Evolutionary conservation across 2,797 vertebrate genomes (phyloP), one percentile per base, ranked within the genome.

Genomic region (Siniperca obscura): DNA sequence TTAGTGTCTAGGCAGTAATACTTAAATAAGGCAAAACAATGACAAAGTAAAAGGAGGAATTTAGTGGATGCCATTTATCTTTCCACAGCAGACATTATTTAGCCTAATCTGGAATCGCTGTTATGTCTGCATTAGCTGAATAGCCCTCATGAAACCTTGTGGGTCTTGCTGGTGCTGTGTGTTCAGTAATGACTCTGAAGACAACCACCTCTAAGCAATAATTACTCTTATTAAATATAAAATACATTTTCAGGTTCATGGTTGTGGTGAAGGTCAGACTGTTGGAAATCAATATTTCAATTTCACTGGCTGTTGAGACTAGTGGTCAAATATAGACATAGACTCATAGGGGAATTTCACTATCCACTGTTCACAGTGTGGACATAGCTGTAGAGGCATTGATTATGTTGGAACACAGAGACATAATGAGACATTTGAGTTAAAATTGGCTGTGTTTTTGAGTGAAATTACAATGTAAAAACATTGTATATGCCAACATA

Each of bases 101-200:
- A 70, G 44, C 68, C 74, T 65, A 66, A 84, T 80, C 7, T 64
- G 2, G 27, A 62, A 22, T 12, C 2, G 3, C 10, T 17, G 73
- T 81, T 82, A 72, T 76, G 79, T 83, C 72, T 81, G 36, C 62
- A 86, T 87, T 90, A 83, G 81, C 66, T 69, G 57, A 65, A 67
- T 84, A 89, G 88, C 10, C 40, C 10, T 3, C 40, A 42, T 40
- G 38, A 40, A 42, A 42, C 40, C 40, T 42, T 12, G 40, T 42
- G 40, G 40, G 40, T 42, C 10, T 42, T 42, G 40, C 40, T 12
- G 11, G 40, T 42, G 40, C 40, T 42, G 40, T 42, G 8, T 40
- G 40, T 12, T 42, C 40, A 42, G 40, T 12, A 11, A 12, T 42
- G 40, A 42, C 40, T 42, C 40, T 42, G 12, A 42, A 42, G 40